phyloP scores from a whole-genome alignment of 2,113 vertebrate genomes.

The Nycticorax nycticorax region DNA sequence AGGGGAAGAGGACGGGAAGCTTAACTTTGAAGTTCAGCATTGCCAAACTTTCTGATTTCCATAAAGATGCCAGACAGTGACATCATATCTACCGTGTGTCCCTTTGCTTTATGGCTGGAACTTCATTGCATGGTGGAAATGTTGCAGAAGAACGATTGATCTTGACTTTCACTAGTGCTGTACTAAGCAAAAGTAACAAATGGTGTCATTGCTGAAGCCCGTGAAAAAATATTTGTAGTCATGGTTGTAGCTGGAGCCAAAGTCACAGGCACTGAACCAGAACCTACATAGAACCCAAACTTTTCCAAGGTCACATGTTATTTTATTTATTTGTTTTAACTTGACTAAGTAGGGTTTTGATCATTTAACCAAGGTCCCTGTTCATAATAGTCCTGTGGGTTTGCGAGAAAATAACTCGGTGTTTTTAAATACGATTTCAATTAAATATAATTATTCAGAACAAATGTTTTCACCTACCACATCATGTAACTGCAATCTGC shows the following conservation, averaged over 20 bases:
- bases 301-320: constrained; percentile 55
- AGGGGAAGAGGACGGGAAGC: constrained; percentile 16
- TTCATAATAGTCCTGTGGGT: constrained; percentile 31
- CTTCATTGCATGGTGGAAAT: constrained; percentile 56
- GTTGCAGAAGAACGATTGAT: constrained; percentile 64
- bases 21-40: background rate
- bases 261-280: constrained; percentile 60
- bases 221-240: constrained; percentile 77
- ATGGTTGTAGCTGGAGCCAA: constrained; percentile 69
- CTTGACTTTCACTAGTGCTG: constrained; percentile 65
- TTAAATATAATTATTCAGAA: constrained; percentile 43
- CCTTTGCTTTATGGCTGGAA: constrained; percentile 36
- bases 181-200: constrained; percentile 74
- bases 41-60: constrained; percentile 33
- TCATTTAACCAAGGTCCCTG: constrained; percentile 49
- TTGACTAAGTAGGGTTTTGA: constrained; percentile 66
- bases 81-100: constrained; percentile 44
- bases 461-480: constrained; percentile 12
- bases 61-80: constrained; percentile 33
- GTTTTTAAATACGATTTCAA: constrained; percentile 25
- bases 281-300: constrained; percentile 44
- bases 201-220: constrained; percentile 71
- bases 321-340: constrained; percentile 72
- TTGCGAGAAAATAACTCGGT: constrained; percentile 37
- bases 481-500: background rate